Evolutionary conservation across 2,888 invertebrate genomes (phyloP).

Genomic region (Pterostichus madidus): DNA sequence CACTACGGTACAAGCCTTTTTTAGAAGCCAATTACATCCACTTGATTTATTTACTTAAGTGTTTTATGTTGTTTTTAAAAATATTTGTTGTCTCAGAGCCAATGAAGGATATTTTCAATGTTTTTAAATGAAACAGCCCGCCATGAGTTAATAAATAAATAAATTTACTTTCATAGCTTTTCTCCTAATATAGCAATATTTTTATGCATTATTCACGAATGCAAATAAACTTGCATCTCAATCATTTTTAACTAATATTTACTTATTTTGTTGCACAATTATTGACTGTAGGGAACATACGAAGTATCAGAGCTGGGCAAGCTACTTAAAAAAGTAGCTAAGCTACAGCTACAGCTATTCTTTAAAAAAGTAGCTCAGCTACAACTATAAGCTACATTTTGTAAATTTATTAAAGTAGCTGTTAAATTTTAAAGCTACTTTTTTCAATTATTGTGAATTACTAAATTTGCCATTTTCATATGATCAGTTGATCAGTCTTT

Average conservation of each 20-base stretch:
- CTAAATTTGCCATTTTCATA: too few relatives aligned
- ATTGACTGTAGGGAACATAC: too few relatives aligned
- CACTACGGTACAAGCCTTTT: constrained; percentile 7
- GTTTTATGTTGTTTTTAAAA: constrained; percentile 48
- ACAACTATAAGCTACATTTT: too few relatives aligned
- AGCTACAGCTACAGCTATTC: too few relatives aligned
- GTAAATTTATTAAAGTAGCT: too few relatives aligned
- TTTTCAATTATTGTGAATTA: too few relatives aligned
- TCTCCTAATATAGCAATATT: constrained; percentile 39
- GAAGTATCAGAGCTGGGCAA: too few relatives aligned
- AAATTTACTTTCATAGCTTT: constrained; percentile 15
- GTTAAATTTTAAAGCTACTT: too few relatives aligned
- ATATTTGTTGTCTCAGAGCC: constrained; percentile 20
- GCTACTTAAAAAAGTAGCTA: too few relatives aligned
- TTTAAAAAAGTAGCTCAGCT: too few relatives aligned
- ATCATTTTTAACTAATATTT: background rate
- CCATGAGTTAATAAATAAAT: constrained; percentile 22
- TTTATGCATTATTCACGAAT: constrained; percentile 37
- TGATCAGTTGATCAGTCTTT: too few relatives aligned
- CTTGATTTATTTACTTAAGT: constrained; percentile 45
- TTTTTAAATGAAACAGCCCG: constrained; percentile 21
- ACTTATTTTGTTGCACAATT: too few relatives aligned
- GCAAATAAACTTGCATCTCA: background rate
- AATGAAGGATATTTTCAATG: constrained; percentile 27
- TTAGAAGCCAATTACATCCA: constrained; percentile 27